phyloP scores from a whole-genome alignment of 92 coral and sea anemone genomes.

The Porites divaricata region DNA sequence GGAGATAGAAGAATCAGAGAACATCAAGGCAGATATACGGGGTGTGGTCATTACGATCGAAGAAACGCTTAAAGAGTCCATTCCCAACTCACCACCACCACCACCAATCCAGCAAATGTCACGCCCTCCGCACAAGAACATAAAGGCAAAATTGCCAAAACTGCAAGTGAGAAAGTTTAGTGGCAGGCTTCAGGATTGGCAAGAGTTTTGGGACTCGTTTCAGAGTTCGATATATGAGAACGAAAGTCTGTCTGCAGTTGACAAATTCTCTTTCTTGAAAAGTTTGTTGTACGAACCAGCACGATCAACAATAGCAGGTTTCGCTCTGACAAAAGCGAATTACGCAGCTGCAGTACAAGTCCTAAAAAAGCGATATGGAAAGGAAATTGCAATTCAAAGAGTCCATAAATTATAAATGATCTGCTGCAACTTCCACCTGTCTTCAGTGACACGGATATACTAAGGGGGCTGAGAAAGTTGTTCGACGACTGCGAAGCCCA shows the following conservation, averaged over 20 bases:
- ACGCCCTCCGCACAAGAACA: too few relatives aligned
- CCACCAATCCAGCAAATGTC: too few relatives aligned
- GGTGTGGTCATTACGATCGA: too few relatives aligned
- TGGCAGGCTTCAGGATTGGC: conserved; percentile 59
- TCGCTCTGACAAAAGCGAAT: conserved; percentile 54
- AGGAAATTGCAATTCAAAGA: conserved; percentile 53
- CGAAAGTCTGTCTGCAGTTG: conserved; percentile 40
- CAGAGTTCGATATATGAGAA: conserved; percentile 51
- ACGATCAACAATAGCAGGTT: conserved; percentile 52
- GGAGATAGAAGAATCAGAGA: too few relatives aligned
- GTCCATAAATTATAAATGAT: conserved; percentile 64
- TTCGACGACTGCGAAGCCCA: conserved; percentile 54
- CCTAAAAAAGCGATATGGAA: conserved; percentile 58
- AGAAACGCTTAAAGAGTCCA: too few relatives aligned
- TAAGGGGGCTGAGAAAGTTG: conserved; percentile 41
- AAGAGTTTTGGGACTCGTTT: conserved; percentile 74
- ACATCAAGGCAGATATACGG: too few relatives aligned
- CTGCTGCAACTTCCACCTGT: conserved; percentile 23
- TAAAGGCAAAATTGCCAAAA: conserved; percentile 41
- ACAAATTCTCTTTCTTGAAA: conserved; percentile 46
- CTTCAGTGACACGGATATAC: conserved; percentile 52
- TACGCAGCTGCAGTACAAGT: conserved; percentile 53
- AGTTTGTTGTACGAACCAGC: conserved; percentile 50
- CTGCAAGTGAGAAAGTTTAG: conserved; percentile 55
- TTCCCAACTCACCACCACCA: too few relatives aligned